Evolutionary conservation across 1,140 invertebrate genomes (phyloP), one percentile per base, ranked within the genome.

Genomic region (Coelopa frigida): DNA sequence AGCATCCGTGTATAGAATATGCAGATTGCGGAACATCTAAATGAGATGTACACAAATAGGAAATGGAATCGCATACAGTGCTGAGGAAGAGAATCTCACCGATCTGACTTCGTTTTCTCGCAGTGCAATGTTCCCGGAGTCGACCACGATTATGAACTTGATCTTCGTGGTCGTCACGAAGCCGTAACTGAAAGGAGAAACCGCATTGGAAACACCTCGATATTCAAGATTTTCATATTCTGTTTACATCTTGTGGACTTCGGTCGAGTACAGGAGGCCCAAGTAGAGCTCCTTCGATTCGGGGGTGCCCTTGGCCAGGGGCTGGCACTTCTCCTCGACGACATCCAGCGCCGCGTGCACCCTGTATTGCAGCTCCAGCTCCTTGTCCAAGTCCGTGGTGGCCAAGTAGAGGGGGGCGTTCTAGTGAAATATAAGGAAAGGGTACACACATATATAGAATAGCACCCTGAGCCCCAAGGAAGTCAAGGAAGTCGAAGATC

Each of bases 111-210:
- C 94, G 73, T 94, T 95, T 67, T 98, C 94, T 54, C 93, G 71
- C 21, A 95, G 73, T 7, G 84, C 82, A 39, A 84, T 82, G 62
- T 92, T 94, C 17, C 85, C 83, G 1, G 90, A 87, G 61, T 95
- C 91, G n/a, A 95, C 82, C 20, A 97, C 85, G 51, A 97, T 82
- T 14, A 98, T 84, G 70, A 97, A 87, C 70, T 97, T 98, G 12
- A 96, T 86, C 73, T 89, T 88, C 0, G 93, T 96, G 68, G 96
- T 97, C n/a, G 93, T 96, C 14, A 94, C 89, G 77, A 95, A 98
- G 6, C 94, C 94, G 78, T 93, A 98, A 58, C 92, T 95, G 58
- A 52, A 75, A 72, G 57, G 47, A 47, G 35, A 46, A 14, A 3
- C 31, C 1, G 6, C 26, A 40, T 21, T 33, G 20, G 20, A 43